Evolutionary conservation across 2,113 vertebrate species (phyloP), one percentile per base, ranked within the genome.

Genomic region (Sinocyclocheilus anshuiensis): DNA sequence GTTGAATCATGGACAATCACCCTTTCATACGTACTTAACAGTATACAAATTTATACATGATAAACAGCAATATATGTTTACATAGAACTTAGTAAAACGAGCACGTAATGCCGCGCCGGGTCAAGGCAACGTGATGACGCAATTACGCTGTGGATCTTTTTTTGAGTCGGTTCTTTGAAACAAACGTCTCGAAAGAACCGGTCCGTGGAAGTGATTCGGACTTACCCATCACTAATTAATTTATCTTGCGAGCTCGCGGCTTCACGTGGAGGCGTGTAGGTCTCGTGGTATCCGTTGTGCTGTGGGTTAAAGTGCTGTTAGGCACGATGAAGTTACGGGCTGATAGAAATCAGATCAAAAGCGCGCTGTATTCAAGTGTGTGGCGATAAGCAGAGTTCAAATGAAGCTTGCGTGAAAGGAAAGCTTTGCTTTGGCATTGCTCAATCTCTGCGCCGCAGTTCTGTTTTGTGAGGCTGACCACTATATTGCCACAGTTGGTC

Each of bases 251-350:
- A 80, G 48, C 29, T 71, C 33, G 57, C 26, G 26, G 29, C 29
- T 26, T 90, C 88, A 89, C 90, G 82, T 78, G 88, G 83, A 22
- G 13, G 0, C 1, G 39, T 57, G n/a, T 2, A n/a, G 22, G 24
- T 86, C 90, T 33, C 88, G 88, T 86, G 89, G 53, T 85, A 8
- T 1, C 2, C n/a, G 79, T 59, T 24, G 80, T 4, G 18, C 20
- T 67, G 2, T 76, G 10, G 45, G 11, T 90, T 90, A 86, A 90
- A 88, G 67, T 71, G 22, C 39, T 77, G 80, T 86, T 67, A 24
- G 10, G 11, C 15, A 45, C 10, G 4, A 29, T 13, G n/a, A 36
- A 59, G 57, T 22, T 33, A 18, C 18, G 53, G 5, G 50, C 16
- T 18, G 2, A 18, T 57, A 1, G 1, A 42, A 39, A 20, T 36